Percentiles rank a stretch among this genome's conserved stretches.
Conservation (phyloP, 2,113 vertebrate species). For the Gnathochromis pfefferi region DNA sequence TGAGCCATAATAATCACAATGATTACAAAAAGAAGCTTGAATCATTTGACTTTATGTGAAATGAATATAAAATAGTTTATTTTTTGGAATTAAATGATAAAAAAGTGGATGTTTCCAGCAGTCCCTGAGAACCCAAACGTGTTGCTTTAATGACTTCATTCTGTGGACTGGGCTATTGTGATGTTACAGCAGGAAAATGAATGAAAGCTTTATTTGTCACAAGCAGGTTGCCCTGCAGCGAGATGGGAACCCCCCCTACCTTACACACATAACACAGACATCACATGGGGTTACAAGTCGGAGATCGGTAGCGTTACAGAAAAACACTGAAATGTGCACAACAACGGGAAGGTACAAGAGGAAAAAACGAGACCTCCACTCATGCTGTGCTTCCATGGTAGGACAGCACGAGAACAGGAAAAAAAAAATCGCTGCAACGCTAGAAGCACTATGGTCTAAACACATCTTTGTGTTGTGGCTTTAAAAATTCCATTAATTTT, state of each 20-base stretch:
- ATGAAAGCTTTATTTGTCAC: too few species aligned
- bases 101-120: neutral
- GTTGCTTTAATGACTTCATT: neutral
- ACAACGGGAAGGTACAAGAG: too few species aligned
- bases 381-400: too few species aligned
- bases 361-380: too few species aligned
- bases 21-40: neutral
- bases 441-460: neutral
- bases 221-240: too few species aligned
- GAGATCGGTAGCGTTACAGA: too few species aligned
- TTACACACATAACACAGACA: too few species aligned
- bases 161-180: neutral
- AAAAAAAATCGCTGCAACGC: neutral
- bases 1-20: neutral
- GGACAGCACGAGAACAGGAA: too few species aligned
- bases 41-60: neutral
- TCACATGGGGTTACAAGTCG: too few species aligned
- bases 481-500: neutral
- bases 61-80: neutral
- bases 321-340: too few species aligned
- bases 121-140: neutral
- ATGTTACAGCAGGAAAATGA: neutral
- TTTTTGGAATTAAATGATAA: neutral
- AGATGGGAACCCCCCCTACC: too few species aligned
- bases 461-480: neutral